Conservation (phyloP, 2,797 vertebrate genomes). For the Botia kubotai region DNA sequence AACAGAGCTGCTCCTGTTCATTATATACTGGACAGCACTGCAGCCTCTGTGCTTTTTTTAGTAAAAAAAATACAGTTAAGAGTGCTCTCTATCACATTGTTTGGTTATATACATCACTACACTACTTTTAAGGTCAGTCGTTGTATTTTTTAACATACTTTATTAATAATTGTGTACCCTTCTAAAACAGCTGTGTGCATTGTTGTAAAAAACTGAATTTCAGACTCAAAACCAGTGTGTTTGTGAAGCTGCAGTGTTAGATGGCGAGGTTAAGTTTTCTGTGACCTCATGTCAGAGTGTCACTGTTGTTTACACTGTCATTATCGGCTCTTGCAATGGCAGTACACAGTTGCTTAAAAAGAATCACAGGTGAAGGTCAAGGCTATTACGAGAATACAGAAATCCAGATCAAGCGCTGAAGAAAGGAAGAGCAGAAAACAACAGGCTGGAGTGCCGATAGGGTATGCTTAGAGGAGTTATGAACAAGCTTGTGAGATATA, state of each 20-base stretch:
- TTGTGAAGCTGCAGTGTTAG: slow-evolving; percentile 31
- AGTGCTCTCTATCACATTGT: background rate
- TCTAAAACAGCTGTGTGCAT: background rate
- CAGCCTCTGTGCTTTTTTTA: background rate
- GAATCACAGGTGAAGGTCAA: slow-evolving; percentile 35
- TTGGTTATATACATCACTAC: background rate
- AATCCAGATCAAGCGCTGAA: slow-evolving; percentile 27
- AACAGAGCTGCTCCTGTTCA: slow-evolving; percentile 23
- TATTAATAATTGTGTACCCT: background rate
- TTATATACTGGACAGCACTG: slow-evolving; percentile 27
- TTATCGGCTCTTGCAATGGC: slow-evolving; percentile 44
- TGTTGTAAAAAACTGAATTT: background rate
- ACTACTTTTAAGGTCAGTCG: background rate
- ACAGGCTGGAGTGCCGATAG: slow-evolving; percentile 50
- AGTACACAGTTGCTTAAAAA: slow-evolving; percentile 25
- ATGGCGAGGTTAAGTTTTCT: slow-evolving; percentile 32
- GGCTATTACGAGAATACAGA: slow-evolving; percentile 18
- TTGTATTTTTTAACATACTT: background rate
- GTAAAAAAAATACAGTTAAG: background rate
- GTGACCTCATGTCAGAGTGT: slow-evolving; percentile 26
- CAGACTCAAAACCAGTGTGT: slow-evolving; percentile 4
- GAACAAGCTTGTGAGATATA: slow-evolving; percentile 39
- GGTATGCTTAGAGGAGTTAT: slow-evolving; percentile 49
- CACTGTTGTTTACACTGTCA: slow-evolving; percentile 42
- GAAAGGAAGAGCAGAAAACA: slow-evolving; percentile 40